Conservation (phyloP, 2,797 vertebrate genomes). For the Hapalemur alaotrensis region DNA sequence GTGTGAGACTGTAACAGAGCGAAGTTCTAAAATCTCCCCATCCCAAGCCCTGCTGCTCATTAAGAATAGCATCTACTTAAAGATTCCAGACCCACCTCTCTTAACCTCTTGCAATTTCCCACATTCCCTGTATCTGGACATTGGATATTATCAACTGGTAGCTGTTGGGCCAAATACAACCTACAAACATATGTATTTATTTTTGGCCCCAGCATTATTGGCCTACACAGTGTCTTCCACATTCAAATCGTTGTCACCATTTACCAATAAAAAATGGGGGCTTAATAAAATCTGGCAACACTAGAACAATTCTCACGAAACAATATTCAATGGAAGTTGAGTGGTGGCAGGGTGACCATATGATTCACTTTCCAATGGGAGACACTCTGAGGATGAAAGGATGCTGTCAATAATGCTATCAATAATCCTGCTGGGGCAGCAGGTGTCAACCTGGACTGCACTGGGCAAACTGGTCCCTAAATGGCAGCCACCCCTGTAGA, state of each 20-base stretch:
- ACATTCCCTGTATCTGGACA: neutral
- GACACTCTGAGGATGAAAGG: neutral
- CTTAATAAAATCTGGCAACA: neutral
- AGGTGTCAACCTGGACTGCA: neutral
- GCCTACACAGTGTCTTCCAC: neutral
- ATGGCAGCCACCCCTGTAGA: neutral
- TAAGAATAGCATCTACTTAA: neutral
- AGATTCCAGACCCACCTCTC: neutral
- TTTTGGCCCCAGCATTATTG: too few relatives aligned
- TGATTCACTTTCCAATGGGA: neutral
- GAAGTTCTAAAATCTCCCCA: neutral
- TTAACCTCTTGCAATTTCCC: neutral
- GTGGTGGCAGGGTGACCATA: neutral
- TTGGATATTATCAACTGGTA: neutral
- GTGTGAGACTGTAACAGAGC: rapidly evolving
- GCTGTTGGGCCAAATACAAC: neutral
- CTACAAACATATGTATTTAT: neutral
- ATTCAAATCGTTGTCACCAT: neutral
- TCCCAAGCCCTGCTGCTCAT: neutral
- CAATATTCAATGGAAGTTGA: neutral
- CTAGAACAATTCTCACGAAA: neutral
- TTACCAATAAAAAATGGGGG: neutral
- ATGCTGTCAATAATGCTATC: neutral
- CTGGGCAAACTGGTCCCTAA: neutral
- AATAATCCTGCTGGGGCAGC: neutral